Base-by-base conservation (phyloP, 2,888 invertebrate species). In the Idaea dimidiata region DNA sequence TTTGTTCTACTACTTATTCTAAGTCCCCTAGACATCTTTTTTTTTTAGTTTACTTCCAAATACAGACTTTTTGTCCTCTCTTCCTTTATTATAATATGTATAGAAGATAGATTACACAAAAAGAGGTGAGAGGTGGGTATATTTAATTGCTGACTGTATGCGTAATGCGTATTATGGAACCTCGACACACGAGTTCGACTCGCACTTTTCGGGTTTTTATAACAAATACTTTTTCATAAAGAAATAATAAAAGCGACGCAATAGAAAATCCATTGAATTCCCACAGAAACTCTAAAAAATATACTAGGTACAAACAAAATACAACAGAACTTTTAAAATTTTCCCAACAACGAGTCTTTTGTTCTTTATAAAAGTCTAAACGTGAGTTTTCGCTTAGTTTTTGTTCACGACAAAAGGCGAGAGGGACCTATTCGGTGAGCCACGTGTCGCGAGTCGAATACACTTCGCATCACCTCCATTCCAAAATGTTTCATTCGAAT, bases 341-440 rank as follows among this genome's bases (percentile, higher is more conserved):
- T 87, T 84, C 87, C 84, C 84, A 81, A 83, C 83, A 84, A 79
- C 78, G 66, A 71, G 54, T 73, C 82, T 83, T 79, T 88, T 88
- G 86, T 88, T 83, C 80, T 69, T 72, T 70, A 74, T 79, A 82
- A 79, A 84, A 84, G 84, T 85, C 74, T 79, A 82, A 79, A 84
- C 84, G 84, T 85, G 87, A 83, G 83, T 82, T 89, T 84, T 77
- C 82, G 84, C 82, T 79, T 84, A 85, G 88, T 88, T 88, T 89
- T 86, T 88, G 85, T 86, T 84, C 84, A 81, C 82, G 82, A 87
- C 86, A 86, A 86, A 81, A 74, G 79, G 72, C 77, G 75, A 72
- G 70, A n/a, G 72, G 70, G 80, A 76, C 81, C 33, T 33, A 33
- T 33, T 33, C 14, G 33, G 33, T 8, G 43, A 14, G 89, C 78